Percentiles rank a stretch among this genome's conserved stretches.
Evolutionary conservation across 2,797 vertebrate genomes (phyloP).

Genomic region (Prunella strophiata): DNA sequence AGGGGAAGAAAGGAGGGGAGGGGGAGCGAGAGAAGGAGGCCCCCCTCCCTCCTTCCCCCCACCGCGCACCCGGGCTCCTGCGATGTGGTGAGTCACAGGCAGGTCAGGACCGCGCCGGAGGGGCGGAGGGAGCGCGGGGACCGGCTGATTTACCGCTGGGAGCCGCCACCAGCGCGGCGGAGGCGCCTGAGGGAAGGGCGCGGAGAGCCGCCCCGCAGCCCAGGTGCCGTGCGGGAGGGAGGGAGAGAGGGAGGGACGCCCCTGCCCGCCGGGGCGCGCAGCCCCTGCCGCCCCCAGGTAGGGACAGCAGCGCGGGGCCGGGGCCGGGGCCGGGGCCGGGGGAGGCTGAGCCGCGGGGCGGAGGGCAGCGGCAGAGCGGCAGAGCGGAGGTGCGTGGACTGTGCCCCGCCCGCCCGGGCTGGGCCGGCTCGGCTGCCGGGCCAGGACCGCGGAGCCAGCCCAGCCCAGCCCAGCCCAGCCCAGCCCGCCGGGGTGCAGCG

Average conservation of each 20-base stretch:
- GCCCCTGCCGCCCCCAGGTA: constrained; percentile 13
- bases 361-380: background rate
- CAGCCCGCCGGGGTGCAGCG: background rate
- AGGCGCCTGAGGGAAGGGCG: constrained; percentile 32
- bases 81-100: constrained; percentile 75
- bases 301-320: background rate
- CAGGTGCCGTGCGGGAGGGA: constrained; percentile 27
- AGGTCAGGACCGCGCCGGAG: constrained; percentile 64
- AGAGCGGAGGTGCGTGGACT: background rate
- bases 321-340: background rate
- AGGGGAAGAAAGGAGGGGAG: background rate
- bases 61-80: constrained; percentile 13
- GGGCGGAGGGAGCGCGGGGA: constrained; percentile 67
- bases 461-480: too few species aligned
- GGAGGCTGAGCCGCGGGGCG: background rate
- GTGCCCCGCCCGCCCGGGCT: background rate
- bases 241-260: background rate
- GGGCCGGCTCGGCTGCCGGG: background rate
- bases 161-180: constrained; percentile 54
- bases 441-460: background rate
- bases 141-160: constrained; percentile 58
- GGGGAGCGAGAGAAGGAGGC: background rate
- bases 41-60: background rate
- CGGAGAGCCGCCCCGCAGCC: constrained; percentile 23
- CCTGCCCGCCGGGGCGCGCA: background rate